Evolutionary conservation across 2,113 vertebrate species (phyloP), one percentile per base, ranked within the genome.

Genomic region (Triplophysa dalaica): DNA sequence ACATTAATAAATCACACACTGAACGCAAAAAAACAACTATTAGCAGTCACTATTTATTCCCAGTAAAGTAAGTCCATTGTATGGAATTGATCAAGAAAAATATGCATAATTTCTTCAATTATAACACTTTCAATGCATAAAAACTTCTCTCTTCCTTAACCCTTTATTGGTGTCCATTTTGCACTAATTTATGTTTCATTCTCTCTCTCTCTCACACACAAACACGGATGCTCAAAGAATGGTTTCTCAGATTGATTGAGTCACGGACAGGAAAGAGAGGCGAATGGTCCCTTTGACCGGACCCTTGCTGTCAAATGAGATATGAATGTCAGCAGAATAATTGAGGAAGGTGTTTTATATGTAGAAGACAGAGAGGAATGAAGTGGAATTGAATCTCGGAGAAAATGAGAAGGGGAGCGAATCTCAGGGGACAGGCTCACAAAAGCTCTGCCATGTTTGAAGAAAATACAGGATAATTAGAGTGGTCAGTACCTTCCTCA

Each of bases 261-360:
- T 86, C 88, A 86, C 85, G 88, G 81, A 76, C 84, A 87, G 83
- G 79, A 77, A 74, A 82, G 80, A 26, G 61, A 89, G 89, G 89
- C 85, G 86, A 89, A 89, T 81, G 86, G 89, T 88, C 88, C 83
- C 81, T 90, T 83, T 85, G 86, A 89, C 91, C 86, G 72, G 89
- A 84, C 85, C 85, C 75, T 74, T 79, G 85, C 82, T 75, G 67
- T 89, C 88, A 86, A 90, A 90, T 87, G 90, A 90, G 88, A 90
- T 87, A 91, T 89, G 91, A 91, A 90, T 79, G 85, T 87, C 84
- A 69, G 84, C 77, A 82, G 85, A 91, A 92, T 93, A 90, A 92
- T 91, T 92, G 88, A 89, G 88, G 90, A 90, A 88, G 89, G 88
- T 91, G 91, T 91, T 92, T 92, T 91, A 91, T 92, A 92, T 91